Base-by-base conservation (phyloP, 2,888 invertebrate genomes). In the Melanostoma scalare region DNA sequence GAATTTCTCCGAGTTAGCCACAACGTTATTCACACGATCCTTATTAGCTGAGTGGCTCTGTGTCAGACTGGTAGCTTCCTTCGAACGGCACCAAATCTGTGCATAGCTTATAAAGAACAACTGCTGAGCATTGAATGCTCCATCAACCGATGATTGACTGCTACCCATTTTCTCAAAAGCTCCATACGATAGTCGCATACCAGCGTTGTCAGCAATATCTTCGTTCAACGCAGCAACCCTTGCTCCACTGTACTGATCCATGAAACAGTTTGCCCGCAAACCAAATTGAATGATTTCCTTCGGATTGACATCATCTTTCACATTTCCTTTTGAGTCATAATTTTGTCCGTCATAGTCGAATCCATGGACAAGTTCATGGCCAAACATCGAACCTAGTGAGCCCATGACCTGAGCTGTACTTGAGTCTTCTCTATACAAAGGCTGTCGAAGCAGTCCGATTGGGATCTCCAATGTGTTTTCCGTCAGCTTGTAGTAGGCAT, bases 281-380 rank as follows among this genome's bases (percentile, higher is more conserved):
- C 90, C 90, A 30, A 88, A 90, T 20, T 88, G 85, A 4, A 90
- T 89, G 20, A 90, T 89, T 38, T 88, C 81, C 38, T 89, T 86
- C 0, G 88, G 72, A 33, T 77, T 78, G 20, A 85, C 76, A 20
- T 77, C 69, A 1, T 35, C 36, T 6, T 58, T 77, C 31, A 88
- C 71, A 46, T 86, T 88, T 0, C 90, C 90, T 0, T 58, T 30
- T 3, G 88, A 87, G 65, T 90, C 90, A 52, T 90, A 90, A 67
- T 89, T 89, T 6, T 90, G 86, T 38, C 90, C 90, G 63, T 90
- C 89, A 52, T 89, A 90, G 73, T 90, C 90, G 53, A 90, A 89
- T 50, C 89, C 90, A 55, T 90, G 90, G 48, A 90, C 52, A 46
- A 90, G 80, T 80, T 90, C 90, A 75, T 90, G 90, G 1, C 87